Evolutionary conservation across 1,140 invertebrate genomes (phyloP).

Genomic region (Drosophila baimaii): DNA sequence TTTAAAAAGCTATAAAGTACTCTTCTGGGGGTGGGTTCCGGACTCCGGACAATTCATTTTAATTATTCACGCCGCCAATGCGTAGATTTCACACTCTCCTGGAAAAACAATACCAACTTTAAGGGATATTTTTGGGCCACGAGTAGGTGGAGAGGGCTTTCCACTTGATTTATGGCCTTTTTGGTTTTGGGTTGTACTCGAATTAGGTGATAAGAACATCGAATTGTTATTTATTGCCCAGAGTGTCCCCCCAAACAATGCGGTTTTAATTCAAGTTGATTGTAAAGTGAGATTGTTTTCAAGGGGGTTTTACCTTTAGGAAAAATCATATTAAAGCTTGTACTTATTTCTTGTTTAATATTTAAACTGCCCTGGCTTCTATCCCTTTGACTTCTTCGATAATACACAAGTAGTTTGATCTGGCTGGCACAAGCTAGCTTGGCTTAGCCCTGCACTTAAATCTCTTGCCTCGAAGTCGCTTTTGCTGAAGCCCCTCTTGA

Average conservation of each 20-base stretch:
- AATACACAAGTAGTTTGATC: conserved; percentile 10
- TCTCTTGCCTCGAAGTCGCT: conserved; percentile 4
- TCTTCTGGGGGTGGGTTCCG: conserved; percentile 8
- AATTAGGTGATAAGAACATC: conserved; percentile 79
- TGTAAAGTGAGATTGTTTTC: conserved; percentile 59
- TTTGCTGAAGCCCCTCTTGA: conserved; percentile 8
- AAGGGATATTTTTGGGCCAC: conserved; percentile 8
- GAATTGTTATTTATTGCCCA: conserved; percentile 77
- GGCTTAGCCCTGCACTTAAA: background rate
- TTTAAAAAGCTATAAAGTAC: conserved; percentile 74
- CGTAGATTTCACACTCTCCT: conserved; percentile 69
- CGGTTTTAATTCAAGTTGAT: conserved; percentile 56
- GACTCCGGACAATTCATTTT: conserved; percentile 71
- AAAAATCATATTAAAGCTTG: background rate
- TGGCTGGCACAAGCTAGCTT: background rate
- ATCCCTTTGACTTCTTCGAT: background rate
- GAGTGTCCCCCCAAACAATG: conserved; percentile 20
- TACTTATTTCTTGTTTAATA: background rate
- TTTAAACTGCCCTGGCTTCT: no score
- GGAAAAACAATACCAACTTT: conserved; percentile 41
- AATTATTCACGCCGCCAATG: conserved; percentile 74
- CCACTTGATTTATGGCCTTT: conserved; percentile 76
- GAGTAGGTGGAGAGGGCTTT: conserved; percentile 36
- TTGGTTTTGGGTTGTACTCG: conserved; percentile 37
- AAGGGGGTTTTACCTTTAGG: conserved; percentile 27